These are phyloP conservation scores for Eolophus roseicapilla DNA, from an alignment of 2,113 vertebrate genomes.

Conservation along the genomic window DNA sequence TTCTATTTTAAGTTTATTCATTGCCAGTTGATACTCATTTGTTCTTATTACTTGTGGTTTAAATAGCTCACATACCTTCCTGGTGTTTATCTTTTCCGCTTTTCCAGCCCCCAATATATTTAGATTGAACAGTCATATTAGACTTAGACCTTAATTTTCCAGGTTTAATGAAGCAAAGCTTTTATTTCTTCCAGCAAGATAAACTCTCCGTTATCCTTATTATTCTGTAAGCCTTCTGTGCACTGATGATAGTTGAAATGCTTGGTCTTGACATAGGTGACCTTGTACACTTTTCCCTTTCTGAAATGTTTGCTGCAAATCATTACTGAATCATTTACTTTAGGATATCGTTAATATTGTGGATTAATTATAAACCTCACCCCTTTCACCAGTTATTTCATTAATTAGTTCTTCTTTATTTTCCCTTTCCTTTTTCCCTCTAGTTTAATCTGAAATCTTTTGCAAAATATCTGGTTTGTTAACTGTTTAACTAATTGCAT, in stretches of 20 bases:
- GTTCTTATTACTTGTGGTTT: not conserved
- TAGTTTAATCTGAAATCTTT: not conserved
- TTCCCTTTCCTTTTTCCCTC: fast-evolving
- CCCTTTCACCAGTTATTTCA: not conserved
- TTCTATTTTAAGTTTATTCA: not conserved
- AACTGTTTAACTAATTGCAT: not conserved
- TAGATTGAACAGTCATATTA: not conserved
- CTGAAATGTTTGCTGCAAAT: not conserved
- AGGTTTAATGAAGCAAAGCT: constrained; percentile 9
- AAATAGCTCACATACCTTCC: not conserved
- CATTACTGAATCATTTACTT: not conserved
- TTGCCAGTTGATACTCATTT: not conserved
- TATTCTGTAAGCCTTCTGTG: not conserved
- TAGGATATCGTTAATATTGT: not conserved
- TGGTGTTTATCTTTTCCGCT: not conserved
- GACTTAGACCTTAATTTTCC: not conserved
- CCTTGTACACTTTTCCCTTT: not conserved
- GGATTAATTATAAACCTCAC: not conserved
- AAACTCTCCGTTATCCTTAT: not conserved
- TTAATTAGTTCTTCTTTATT: not conserved
- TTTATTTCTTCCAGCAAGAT: constrained; percentile 18
- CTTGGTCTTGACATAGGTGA: not conserved
- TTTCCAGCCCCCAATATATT: not conserved
- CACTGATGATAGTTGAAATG: not conserved
- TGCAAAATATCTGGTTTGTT: not conserved